Conservation (phyloP, 2,797 vertebrate genomes). For the Sciurus carolinensis region DNA sequence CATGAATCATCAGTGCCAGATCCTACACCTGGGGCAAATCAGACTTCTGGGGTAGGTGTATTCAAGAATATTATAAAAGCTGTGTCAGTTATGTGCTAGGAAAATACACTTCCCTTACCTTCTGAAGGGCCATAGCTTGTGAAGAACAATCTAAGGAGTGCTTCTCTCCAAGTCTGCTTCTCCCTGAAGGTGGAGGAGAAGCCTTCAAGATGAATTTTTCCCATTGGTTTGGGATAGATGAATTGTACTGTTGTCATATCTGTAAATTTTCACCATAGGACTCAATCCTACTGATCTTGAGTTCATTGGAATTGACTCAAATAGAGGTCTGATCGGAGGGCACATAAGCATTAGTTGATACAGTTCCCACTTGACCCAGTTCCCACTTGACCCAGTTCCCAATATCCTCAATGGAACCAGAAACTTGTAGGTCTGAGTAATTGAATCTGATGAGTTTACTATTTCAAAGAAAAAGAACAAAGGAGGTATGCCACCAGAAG, state of each 20-base stretch:
- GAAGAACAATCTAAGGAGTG: not conserved
- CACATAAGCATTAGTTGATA: not conserved
- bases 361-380: not conserved
- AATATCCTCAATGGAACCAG: not conserved
- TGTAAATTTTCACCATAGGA: not conserved
- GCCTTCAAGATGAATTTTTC: not conserved
- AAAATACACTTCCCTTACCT: slow-evolving; percentile 12
- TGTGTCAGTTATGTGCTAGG: not conserved
- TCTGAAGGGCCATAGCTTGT: not conserved
- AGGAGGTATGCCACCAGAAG: not conserved
- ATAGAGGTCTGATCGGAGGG: not conserved
- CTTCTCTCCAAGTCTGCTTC: not conserved
- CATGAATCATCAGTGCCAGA: not conserved
- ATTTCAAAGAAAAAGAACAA: not conserved
- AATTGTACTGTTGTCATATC: not conserved
- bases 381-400: not conserved
- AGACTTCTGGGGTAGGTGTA: not conserved
- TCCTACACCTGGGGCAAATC: not conserved
- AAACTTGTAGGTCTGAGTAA: not conserved
- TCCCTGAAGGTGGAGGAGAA: not conserved
- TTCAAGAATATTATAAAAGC: not conserved
- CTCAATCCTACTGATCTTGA: not conserved
- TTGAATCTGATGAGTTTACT: not conserved
- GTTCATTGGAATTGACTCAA: not conserved
- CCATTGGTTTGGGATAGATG: not conserved